Percentiles rank a stretch among this genome's conserved stretches.
Evolutionary conservation across 2,797 vertebrate genomes (phyloP).

Genomic region (Anniella stebbinsi): DNA sequence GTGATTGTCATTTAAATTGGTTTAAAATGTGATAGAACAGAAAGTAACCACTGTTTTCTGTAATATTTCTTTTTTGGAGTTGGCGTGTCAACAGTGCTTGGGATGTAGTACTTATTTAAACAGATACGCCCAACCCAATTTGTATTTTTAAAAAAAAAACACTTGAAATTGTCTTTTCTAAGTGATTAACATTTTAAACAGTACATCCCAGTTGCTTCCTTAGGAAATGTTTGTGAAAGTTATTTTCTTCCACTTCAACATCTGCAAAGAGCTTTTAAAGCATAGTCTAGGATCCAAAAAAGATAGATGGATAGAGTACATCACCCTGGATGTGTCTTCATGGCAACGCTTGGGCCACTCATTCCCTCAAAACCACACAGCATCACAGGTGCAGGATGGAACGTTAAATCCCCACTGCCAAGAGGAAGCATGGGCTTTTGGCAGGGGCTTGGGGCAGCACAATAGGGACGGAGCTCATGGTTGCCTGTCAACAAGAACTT

Average conservation of each 20-base stretch:
- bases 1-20: constrained; percentile 54
- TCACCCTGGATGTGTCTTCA: neutral
- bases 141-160: neutral
- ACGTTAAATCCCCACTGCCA: too few relatives aligned
- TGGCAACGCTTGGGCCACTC: too few relatives aligned
- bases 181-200: neutral
- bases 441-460: too few relatives aligned
- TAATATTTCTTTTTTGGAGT: neutral
- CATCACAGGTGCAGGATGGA: too few relatives aligned
- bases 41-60: constrained; percentile 32
- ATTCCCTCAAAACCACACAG: too few relatives aligned
- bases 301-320: neutral
- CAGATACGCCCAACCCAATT: neutral
- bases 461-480: too few relatives aligned
- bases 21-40: constrained; percentile 50
- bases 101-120: constrained; percentile 5
- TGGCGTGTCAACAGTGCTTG: neutral
- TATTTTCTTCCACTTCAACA: neutral
- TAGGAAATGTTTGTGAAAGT: neutral
- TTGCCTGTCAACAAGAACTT: too few relatives aligned
- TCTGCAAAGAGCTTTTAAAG: constrained; percentile 34
- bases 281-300: neutral
- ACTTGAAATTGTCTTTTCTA: neutral
- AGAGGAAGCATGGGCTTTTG: too few relatives aligned
- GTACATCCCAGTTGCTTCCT: neutral